phyloP scores from a whole-genome alignment of 2,797 vertebrate species.

The Sibirionetta formosa region DNA sequence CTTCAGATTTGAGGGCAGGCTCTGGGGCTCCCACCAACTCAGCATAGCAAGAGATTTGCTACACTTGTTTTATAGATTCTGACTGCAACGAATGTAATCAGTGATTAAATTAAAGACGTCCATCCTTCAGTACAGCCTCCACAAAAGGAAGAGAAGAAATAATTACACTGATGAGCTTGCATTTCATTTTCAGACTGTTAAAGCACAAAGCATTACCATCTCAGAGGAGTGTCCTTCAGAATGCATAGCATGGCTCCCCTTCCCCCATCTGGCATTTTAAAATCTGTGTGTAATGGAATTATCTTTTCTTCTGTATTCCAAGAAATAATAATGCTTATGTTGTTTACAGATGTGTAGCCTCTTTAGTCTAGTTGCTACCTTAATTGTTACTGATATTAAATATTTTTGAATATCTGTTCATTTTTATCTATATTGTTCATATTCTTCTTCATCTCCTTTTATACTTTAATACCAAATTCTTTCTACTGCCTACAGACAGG shows the following conservation, averaged over 20 bases:
- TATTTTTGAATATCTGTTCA: neutral
- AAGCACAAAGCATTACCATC: slow-evolving; percentile 25
- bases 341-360: neutral
- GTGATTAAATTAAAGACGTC: slow-evolving; percentile 47
- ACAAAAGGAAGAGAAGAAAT: slow-evolving; percentile 45
- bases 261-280: neutral
- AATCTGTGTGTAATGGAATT: neutral
- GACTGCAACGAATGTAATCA: neutral
- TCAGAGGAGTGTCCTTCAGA: neutral
- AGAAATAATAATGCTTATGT: neutral
- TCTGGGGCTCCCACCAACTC: neutral
- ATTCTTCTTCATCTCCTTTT: neutral
- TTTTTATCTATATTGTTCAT: neutral
- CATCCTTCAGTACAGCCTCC: neutral
- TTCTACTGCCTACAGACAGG: neutral
- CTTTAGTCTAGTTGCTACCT: neutral
- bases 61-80: slow-evolving; percentile 45
- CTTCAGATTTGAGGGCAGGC: slow-evolving; percentile 35
- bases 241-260: neutral
- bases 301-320: neutral
- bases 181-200: slow-evolving; percentile 68
- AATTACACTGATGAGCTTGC: slow-evolving; percentile 57
- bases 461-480: neutral
- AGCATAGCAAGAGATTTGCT: slow-evolving; percentile 54
- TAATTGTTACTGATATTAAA: neutral